A percentile compares a stretch with the other conserved stretches of the same genome.
Evolutionary conservation across 2,888 invertebrate species (phyloP).

Genomic region (Melikaiella ostensackeni): DNA sequence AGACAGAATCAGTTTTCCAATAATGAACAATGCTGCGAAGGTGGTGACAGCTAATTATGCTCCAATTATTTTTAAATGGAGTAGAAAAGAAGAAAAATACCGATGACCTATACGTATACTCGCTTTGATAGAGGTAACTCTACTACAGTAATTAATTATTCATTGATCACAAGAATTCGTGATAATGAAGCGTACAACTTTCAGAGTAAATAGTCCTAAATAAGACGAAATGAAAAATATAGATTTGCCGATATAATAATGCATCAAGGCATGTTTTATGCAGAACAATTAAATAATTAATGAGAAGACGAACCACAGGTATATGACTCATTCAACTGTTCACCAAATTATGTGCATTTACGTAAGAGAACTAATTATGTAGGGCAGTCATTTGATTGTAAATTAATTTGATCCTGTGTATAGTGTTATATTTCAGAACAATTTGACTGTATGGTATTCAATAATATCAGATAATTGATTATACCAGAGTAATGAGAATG

Average conservation of each 20-base stretch:
- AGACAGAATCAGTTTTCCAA: slow-evolving; percentile 1
- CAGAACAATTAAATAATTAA: background rate
- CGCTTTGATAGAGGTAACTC: background rate
- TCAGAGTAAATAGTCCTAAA: background rate
- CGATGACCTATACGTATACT: background rate
- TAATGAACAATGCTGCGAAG: background rate
- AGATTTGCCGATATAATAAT: background rate
- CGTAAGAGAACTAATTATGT: background rate
- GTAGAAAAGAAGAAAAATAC: background rate
- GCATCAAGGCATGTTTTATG: background rate
- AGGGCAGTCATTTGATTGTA: background rate
- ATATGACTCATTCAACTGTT: background rate
- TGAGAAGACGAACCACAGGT: background rate
- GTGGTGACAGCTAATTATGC: background rate
- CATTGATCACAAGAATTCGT: background rate
- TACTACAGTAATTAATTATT: background rate
- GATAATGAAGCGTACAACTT: background rate
- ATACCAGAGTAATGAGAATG: background rate
- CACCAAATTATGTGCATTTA: background rate
- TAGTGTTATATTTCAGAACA: background rate
- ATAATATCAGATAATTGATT: background rate
- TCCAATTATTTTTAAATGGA: background rate
- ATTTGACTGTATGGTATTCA: background rate
- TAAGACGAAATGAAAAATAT: background rate
- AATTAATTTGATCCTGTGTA: background rate